Evolutionary conservation across 2,113 vertebrate species (phyloP), one percentile per base, ranked within the genome.

Genomic region (Heterotis niloticus): DNA sequence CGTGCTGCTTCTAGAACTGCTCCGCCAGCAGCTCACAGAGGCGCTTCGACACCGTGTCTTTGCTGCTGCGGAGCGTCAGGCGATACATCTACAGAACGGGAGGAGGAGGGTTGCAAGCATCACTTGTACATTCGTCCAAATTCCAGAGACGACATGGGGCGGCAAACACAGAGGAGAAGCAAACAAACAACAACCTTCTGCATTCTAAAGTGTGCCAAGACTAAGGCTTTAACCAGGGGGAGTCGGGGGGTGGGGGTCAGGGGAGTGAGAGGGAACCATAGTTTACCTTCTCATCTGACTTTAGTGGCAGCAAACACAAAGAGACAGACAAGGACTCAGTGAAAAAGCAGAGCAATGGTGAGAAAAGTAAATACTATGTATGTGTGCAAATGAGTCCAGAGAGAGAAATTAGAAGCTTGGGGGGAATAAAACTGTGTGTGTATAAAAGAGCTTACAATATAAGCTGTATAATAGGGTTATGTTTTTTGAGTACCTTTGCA

Each of bases 31-130:
- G 90, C 83, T 96, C 95, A 20, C 96, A 97, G 79, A 97, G 91
- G 84, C 95, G 94, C 84, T 84, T 90, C 74, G 96, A 95, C 65
- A 96, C 95, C 0, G 93, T 86, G 85, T 96, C 95, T 91, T 96
- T 96, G 91, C 95, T 97, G 92, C 94, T 95, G 83, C 96, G 95
- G 84, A 97, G 91, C 29, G 96, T 97, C 86, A 97, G 92, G 60
- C 96, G 94, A 84, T 96, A 97, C 96, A 97, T 96, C 96, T 96
- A 87, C 12, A 20, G 0, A n/a, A 67, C 16, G 12, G 26, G 4
- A 0, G 34, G 12, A 57, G 44, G 24, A 66, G 73, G 56, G 66
- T 17, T 56, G 34, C 62, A 66, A 77, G 0, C 16, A 52, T 17
- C 5, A n/a, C 12, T 62, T 12, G 64, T 56, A 64, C 9, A 59